Evolutionary conservation across 2,797 vertebrate species (phyloP), one percentile per base, ranked within the genome.

Genomic region (Hybognathus amarus): DNA sequence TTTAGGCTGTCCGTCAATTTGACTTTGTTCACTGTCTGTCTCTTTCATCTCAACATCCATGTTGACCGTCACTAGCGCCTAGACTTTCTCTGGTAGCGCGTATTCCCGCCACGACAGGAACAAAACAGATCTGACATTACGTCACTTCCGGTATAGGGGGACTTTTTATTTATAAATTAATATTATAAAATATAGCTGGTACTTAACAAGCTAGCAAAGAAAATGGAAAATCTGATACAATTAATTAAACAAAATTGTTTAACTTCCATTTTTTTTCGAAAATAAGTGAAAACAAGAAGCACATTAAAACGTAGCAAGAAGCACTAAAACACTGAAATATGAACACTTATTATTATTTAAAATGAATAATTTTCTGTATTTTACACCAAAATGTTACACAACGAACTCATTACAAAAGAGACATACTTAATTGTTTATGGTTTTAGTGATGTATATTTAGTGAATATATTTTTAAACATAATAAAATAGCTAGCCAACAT

Each of bases 1-100:
- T 69, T 86, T 87, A 79, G 61, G 52, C 22, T 71, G 70, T 42
- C 27, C 36, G 7, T 79, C 78, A 13, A 17, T 24, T 27, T 54
- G 69, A 38, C 3, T 36, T 85, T 84, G 78, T 10, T 84, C 86
- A 40, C 38, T 63, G 10, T 87, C 79, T 6, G 79, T 47, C 3
- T 87, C 87, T 82, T 84, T 85, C 87, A 88, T 88, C 10, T 88
- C 87, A 40, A 87, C 87, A 11, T 88, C 85, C 87, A 88, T 88
- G 50, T 78, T 59, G 66, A 24, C 63, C 2, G 2, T 38, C 50
- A 18, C 20, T 13, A 10, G 6, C 66, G 52, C 74, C n/a, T n/a
- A n/a, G n/a, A n/a, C n/a, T n/a, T n/a, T n/a, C n/a, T n/a, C n/a
- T n/a, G n/a, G 27, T 13, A 10, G 6, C 66, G 52, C 74, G 15